Evolutionary conservation across 1,140 invertebrate species (phyloP), one percentile per base, ranked within the genome.

Genomic region (Bombyx mori): DNA sequence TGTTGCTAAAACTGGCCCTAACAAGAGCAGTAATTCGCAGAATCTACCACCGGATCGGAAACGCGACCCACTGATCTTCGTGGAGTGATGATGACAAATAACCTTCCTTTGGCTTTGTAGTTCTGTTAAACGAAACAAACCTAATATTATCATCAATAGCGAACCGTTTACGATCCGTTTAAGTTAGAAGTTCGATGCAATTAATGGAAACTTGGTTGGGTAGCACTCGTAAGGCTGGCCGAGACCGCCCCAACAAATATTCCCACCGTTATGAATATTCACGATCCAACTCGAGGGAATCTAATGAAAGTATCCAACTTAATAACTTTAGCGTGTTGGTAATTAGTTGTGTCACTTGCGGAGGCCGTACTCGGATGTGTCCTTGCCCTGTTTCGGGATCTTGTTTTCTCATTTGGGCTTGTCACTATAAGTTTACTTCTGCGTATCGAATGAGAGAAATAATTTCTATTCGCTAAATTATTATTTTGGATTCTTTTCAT

Each of bases 341-440:
- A 60, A 54, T 60, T 60, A 60, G 58, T 60, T 60, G 52, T 59
- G 47, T 49, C 47, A 49, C n/a, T 35, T 49, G 47, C 22, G 47
- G 47, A 7, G n/a, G n/a, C 1, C 6, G 22, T 18, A 49, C n/a
- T 18, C 45, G 45, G 47, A 35, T 35, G 26, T 35, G 26, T 35
- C 26, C 26, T 35, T 35, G 26, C 26, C 26, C 26, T 35, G 26
- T 35, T 35, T 35, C 26, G 26, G 26, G 26, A 35, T 35, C 26
- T 35, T 35, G 26, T 35, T 35, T 35, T 35, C 26, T 35, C 26
- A 35, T 35, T 35, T 35, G 2, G 26, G 26, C 26, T 35, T 35
- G 26, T 35, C 26, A 35, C 26, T 35, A 35, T 35, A 3, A 35
- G 26, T 35, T 35, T 35, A 5, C 26, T 35, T 3, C 26, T 35